Percentiles rank a stretch among this genome's conserved stretches.
Conservation (phyloP, 2,888 invertebrate genomes). For the Oegoconia quadripuncta region DNA sequence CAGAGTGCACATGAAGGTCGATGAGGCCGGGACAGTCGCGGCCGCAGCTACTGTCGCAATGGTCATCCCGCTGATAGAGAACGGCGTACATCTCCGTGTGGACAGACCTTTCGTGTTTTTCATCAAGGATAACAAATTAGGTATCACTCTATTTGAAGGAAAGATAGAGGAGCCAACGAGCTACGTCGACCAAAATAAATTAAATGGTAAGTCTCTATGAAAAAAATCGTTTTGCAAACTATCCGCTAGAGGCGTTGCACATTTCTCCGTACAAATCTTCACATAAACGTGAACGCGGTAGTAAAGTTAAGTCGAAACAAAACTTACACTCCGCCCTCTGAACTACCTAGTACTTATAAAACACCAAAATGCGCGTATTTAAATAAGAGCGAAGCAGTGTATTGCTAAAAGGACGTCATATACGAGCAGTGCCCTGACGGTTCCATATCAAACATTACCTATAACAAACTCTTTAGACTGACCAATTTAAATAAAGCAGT, state of each 20-base stretch:
- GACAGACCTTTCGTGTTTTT: conserved; percentile 84
- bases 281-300: too few relatives aligned
- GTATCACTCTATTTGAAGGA: conserved; percentile 82
- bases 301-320: too few relatives aligned
- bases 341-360: too few relatives aligned
- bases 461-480: too few relatives aligned
- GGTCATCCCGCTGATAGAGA: conserved; percentile 80
- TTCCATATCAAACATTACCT: too few relatives aligned
- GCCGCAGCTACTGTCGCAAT: conserved; percentile 80
- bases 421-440: too few relatives aligned
- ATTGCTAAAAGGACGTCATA: too few relatives aligned
- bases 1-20: conserved; percentile 81
- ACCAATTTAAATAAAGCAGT: too few relatives aligned
- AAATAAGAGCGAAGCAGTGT: too few relatives aligned
- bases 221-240: not conserved
- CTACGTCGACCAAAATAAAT: conserved; percentile 22
- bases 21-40: conserved; percentile 83
- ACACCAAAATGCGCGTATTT: too few relatives aligned
- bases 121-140: conserved; percentile 77
- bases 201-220: conserved; percentile 1
- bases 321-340: too few relatives aligned
- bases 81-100: conserved; percentile 68
- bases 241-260: not conserved
- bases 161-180: conserved; percentile 72
- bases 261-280: too few relatives aligned